Percentiles rank a stretch among this genome's conserved stretches.
These are phyloP conservation scores for Prosapia bicincta DNA, from an alignment of 2,888 invertebrate species.

Conservation along the genomic window DNA sequence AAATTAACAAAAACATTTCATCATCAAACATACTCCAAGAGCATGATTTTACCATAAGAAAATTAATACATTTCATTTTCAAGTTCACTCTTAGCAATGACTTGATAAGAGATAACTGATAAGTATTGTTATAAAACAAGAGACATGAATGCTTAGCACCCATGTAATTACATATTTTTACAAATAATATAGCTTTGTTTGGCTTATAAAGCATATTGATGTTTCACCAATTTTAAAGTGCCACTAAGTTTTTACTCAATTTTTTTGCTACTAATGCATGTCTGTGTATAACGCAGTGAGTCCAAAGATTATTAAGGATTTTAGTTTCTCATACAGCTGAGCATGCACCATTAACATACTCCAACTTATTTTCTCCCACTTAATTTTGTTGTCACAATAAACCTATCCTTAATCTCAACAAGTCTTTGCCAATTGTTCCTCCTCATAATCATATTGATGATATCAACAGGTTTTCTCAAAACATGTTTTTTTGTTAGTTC, in stretches of 20 bases:
- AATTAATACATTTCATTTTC: not conserved
- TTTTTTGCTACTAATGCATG: slow-evolving; percentile 8
- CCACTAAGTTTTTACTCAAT: not conserved
- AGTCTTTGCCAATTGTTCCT: slow-evolving; percentile 25
- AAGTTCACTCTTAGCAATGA: not conserved
- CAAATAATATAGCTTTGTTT: slow-evolving; percentile 8
- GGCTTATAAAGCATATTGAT: slow-evolving; percentile 5
- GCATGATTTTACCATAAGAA: not conserved
- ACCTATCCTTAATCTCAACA: slow-evolving; percentile 30
- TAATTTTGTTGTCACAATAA: slow-evolving; percentile 27
- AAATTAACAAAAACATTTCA: not conserved
- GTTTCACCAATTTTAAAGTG: slow-evolving; percentile 5
- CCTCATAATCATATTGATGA: slow-evolving; percentile 35
- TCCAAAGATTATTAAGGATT: slow-evolving; percentile 4
- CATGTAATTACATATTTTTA: not conserved
- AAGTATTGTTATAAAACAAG: not conserved
- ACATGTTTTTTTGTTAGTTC: too few relatives aligned
- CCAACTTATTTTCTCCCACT: slow-evolving; percentile 35
- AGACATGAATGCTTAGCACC: slow-evolving; percentile 7
- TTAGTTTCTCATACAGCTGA: slow-evolving; percentile 9
- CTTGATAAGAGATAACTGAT: not conserved
- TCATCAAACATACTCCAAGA: not conserved
- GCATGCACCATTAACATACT: slow-evolving; percentile 33
- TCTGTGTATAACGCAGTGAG: slow-evolving; percentile 12
- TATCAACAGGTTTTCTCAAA: slow-evolving; percentile 23